Conservation (phyloP, 2,797 vertebrate species). For the Sternarchorhynchus goeldii region DNA sequence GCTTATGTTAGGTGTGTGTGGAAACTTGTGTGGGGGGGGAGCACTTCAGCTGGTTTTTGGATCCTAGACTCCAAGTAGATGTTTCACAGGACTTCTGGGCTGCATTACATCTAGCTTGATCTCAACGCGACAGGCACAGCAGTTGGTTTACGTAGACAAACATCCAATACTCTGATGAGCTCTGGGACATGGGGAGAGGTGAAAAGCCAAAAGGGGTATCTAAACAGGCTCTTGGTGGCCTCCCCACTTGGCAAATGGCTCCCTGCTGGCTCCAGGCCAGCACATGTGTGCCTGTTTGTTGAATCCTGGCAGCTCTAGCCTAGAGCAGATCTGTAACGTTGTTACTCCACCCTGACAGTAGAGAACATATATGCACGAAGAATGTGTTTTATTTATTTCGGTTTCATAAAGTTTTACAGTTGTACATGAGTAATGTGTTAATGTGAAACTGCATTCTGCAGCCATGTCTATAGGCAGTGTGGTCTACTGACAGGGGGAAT, state of each 20-base stretch:
- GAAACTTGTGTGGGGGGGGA: neutral
- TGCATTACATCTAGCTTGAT: constrained; percentile 18
- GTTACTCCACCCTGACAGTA: neutral
- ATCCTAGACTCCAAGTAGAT: neutral
- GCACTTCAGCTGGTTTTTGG: neutral
- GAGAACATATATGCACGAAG: constrained; percentile 5
- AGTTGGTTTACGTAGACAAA: constrained; percentile 36
- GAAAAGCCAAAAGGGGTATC: constrained; percentile 49
- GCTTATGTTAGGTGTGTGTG: too few relatives aligned
- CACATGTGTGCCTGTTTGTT: constrained; percentile 35
- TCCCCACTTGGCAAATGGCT: constrained; percentile 19
- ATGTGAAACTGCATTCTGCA: neutral
- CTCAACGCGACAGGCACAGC: constrained; percentile 30
- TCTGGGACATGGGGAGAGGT: constrained; percentile 45
- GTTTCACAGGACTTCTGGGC: neutral
- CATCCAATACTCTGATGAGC: constrained; percentile 42
- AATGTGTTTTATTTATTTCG: neutral
- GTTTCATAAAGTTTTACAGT: neutral
- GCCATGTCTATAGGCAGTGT: neutral
- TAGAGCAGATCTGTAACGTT: neutral
- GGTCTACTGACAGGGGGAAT: neutral
- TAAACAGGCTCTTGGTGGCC: constrained; percentile 34
- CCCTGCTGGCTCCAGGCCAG: constrained; percentile 39
- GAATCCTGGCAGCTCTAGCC: constrained; percentile 21
- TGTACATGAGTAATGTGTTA: neutral